Base-by-base conservation (phyloP, 2,888 invertebrate genomes). In the Nomada lathburiana region DNA sequence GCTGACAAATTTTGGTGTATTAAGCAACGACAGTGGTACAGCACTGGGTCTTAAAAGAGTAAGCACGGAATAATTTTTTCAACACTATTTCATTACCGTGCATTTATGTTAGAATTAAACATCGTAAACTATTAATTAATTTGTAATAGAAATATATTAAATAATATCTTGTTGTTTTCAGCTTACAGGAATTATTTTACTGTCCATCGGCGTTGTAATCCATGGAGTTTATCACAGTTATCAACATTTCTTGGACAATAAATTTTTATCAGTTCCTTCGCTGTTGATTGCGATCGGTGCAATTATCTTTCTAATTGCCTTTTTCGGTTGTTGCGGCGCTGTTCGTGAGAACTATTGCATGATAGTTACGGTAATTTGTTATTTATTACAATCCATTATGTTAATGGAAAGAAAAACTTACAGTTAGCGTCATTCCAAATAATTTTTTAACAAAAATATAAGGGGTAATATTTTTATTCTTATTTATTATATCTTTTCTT, bases 301-400 rank as follows among this genome's bases (percentile, higher is more conserved):
- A 42, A 93, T 97, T 86, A 96, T 97, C 89, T 97, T 98, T 93
- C 93, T 97, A 85, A 96, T 98, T 67, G 96, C 98, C 0, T 97
- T 97, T 94, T 96, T 98, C 90, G 98, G 98, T 78, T 98, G 98
- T 94, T 98, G 97, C 94, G 98, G 98, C 60, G 98, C 98, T 0
- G 95, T 96, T 87, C 96, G 96, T 91, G 98, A 98, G 93, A 98
- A 97, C 94, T 97, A 98, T 92, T 96, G 96, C 91, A 96, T 98
- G 95, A 96, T 96, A 57, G 95, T 97, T 92, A 96, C 96, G 92
- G 97, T 98, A 94, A 95, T 96, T 95, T 68, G 29, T 42, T 13
- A 63, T 55, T 44, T 47, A n/a, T 2, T n/a, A 50, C 2, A 16
- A 47, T 44, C 57, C 57, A 26, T 63, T 11, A n/a, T 36, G 18